Evolutionary conservation across 2,113 vertebrate species (phyloP), one percentile per base, ranked within the genome.

Genomic region (Oplegnathus fasciatus): DNA sequence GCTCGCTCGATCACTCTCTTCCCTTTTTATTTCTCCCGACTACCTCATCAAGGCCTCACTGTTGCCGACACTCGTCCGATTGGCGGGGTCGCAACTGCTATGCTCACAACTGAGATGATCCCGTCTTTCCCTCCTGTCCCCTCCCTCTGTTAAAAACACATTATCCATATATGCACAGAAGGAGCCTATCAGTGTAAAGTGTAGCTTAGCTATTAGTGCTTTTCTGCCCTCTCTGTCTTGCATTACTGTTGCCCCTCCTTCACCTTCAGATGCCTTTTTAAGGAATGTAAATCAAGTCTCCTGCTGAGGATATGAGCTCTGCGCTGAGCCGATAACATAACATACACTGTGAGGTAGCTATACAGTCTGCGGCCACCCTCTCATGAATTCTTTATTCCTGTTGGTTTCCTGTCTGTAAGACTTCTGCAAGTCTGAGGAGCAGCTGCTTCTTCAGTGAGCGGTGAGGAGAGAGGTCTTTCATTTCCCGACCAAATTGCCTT

Each of bases 351-450:
- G 72, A 83, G 61, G 64, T 24, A 54, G 86, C 80, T 11, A 10
- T 32, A 7, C n/a, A 69, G 55, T 82, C 71, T 37, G 74, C 44
- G 57, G 78, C 60, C 76, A n/a, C 58, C 72, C 54, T 30, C 86
- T 94, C 93, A 92, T 94, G 86, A 90, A 94, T 95, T 91, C 86
- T 94, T 94, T 82, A 93, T 93, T 78, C 46, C 46, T 77, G 62
- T 58, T 78, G 78, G 90, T 91, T 93, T 91, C 89, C 89, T 86
- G 79, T 90, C 83, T 58, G 52, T 73, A 68, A 55, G 68, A 87
- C 84, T 42, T 58, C 7, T 71, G 44, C 32, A 55, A 37, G 55
- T 77, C 78, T 57, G 76, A 86, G 72, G 73, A 79, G 87, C 80
- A 73, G 65, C 80, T 75, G 69, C 80, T 77, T 62, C 62, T 65